phyloP scores from a whole-genome alignment of 2,797 vertebrate species.

The Babyrousa celebensis region DNA sequence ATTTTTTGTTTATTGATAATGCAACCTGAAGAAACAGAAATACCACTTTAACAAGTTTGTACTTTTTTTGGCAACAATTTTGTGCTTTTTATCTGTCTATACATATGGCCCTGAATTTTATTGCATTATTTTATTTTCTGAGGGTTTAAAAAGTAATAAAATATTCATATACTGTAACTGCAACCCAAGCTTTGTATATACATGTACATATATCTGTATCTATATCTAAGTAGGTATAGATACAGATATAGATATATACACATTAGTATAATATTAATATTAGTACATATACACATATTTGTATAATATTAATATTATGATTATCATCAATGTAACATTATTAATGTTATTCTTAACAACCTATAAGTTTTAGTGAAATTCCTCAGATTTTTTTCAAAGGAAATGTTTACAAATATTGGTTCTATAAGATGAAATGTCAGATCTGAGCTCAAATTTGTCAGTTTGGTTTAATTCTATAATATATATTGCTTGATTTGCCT shows the following conservation, averaged over 20 bases:
- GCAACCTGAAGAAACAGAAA: constrained; percentile 17
- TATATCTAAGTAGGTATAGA: no score
- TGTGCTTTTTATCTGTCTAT: not conserved
- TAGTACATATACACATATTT: not conserved
- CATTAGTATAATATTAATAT: not conserved
- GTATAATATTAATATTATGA: not conserved
- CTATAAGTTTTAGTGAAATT: not conserved
- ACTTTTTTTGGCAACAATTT: not conserved
- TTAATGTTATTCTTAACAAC: not conserved
- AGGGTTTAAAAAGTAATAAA: not conserved
- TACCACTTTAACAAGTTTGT: not conserved
- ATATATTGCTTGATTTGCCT: not conserved
- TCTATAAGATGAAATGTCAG: not conserved
- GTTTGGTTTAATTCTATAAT: not conserved
- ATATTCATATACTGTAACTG: not conserved
- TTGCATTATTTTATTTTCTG: constrained; percentile 41
- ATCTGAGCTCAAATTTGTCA: not conserved
- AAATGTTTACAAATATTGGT: not conserved
- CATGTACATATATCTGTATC: not conserved
- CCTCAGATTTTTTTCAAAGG: not conserved
- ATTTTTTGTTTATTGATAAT: not conserved
- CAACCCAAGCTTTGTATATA: not conserved
- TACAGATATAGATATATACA: not conserved
- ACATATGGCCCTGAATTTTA: not conserved
- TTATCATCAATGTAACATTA: not conserved